A percentile compares a stretch with the other conserved stretches of the same genome.
Conservation (phyloP, 2,797 vertebrate species). For the Hemibagrus guttatus region DNA sequence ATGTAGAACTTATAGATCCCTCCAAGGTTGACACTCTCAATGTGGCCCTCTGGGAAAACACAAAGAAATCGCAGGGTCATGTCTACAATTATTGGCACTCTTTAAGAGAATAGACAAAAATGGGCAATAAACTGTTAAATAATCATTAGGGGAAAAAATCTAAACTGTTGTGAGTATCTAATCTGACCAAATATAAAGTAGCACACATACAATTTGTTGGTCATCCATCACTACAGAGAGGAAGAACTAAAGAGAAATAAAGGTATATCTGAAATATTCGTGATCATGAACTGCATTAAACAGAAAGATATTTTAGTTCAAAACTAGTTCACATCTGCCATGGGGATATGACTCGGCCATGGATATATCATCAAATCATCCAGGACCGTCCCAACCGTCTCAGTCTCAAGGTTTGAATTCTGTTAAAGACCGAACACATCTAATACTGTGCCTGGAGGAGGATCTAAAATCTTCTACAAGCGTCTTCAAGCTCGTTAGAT, state of each 20-base stretch:
- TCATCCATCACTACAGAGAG: neutral
- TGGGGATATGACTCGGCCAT: neutral
- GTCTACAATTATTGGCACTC: neutral
- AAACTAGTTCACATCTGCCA: neutral
- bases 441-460: neutral
- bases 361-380: neutral
- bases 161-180: neutral
- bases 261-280: neutral
- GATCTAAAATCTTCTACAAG: neutral
- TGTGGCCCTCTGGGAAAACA: conserved; percentile 75
- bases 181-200: neutral
- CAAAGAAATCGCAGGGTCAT: neutral
- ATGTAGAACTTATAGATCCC: conserved; percentile 83
- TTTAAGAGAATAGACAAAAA: neutral
- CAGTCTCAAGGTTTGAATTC: neutral
- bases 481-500: neutral
- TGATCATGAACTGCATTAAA: neutral
- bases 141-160: neutral
- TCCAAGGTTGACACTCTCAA: conserved; percentile 84
- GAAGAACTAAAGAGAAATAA: neutral
- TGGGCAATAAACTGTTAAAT: neutral
- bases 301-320: neutral
- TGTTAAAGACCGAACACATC: neutral
- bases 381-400: neutral
- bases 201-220: neutral